Conservation (phyloP, 1,140 invertebrate species). For the Tribolium madens region DNA sequence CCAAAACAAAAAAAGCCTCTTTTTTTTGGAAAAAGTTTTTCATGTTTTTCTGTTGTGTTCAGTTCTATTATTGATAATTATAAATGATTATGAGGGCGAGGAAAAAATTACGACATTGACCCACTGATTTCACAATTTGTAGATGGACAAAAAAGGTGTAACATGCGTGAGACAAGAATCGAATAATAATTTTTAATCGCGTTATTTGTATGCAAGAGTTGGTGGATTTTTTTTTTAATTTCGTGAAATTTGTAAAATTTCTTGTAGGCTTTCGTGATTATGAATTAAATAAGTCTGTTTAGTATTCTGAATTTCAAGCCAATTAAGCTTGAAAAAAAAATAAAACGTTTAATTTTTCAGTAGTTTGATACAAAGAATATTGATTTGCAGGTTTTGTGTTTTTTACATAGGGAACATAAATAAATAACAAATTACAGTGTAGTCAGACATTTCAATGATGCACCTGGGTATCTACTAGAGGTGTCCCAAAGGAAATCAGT, state of each 20-base stretch:
- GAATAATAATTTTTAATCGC: slow-evolving; percentile 39
- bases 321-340: too few species aligned
- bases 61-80: slow-evolving; percentile 38
- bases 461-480: slow-evolving; percentile 30
- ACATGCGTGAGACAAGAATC: slow-evolving; percentile 34
- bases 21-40: too few species aligned
- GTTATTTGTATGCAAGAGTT: slow-evolving; percentile 14
- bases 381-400: background rate
- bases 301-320: slow-evolving; percentile 1
- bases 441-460: slow-evolving; percentile 32
- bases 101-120: slow-evolving; percentile 27
- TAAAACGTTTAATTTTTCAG: too few species aligned
- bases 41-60: too few species aligned
- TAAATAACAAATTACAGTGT: slow-evolving; percentile 29
- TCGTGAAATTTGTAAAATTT: slow-evolving; percentile 2
- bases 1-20: too few species aligned
- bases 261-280: background rate
- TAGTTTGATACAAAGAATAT: too few species aligned
- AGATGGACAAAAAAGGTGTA: slow-evolving; percentile 26
- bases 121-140: background rate
- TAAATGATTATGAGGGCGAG: background rate
- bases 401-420: slow-evolving; percentile 19
- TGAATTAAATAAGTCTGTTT: background rate
- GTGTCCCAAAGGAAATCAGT: slow-evolving; percentile 24
- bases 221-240: slow-evolving; percentile 7